These are phyloP conservation scores for Nasua narica DNA, from an alignment of 2,797 vertebrate species.

Conservation along the genomic window DNA sequence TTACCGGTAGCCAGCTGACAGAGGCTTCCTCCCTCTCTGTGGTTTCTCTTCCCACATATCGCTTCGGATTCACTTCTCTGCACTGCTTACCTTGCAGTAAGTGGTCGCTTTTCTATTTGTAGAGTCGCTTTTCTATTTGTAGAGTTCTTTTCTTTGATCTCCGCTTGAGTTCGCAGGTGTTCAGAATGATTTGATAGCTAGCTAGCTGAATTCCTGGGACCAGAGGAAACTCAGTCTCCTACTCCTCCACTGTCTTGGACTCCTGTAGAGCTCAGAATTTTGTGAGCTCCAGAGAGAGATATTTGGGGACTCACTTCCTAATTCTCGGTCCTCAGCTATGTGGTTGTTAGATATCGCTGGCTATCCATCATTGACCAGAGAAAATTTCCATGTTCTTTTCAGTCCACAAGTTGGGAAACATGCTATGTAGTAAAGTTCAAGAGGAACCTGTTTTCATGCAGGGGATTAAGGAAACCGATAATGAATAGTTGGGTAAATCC, in stretches of 20 bases:
- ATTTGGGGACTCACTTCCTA: neutral
- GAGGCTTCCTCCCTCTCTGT: too few relatives aligned
- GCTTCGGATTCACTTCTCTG: too few relatives aligned
- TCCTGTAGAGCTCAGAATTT: neutral
- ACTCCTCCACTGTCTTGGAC: neutral
- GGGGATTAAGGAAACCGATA: neutral
- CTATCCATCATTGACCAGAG: neutral
- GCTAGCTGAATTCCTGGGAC: neutral
- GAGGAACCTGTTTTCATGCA: neutral
- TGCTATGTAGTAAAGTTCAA: neutral
- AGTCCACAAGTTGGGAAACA: neutral
- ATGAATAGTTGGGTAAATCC: neutral
- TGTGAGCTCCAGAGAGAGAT: neutral
- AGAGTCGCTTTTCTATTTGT: neutral
- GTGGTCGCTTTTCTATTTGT: too few relatives aligned
- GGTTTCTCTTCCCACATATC: too few relatives aligned
- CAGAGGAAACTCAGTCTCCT: neutral
- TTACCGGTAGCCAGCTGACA: accelerated
- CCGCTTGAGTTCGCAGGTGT: too few relatives aligned
- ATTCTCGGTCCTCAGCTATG: neutral
- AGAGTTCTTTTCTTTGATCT: neutral
- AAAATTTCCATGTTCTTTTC: neutral
- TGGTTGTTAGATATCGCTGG: neutral
- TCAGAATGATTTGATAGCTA: neutral
- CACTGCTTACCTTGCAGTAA: too few relatives aligned